A percentile compares a stretch with the other conserved stretches of the same genome.
Conservation (phyloP, 1,140 invertebrate genomes). For the Aphidius gifuensis region DNA sequence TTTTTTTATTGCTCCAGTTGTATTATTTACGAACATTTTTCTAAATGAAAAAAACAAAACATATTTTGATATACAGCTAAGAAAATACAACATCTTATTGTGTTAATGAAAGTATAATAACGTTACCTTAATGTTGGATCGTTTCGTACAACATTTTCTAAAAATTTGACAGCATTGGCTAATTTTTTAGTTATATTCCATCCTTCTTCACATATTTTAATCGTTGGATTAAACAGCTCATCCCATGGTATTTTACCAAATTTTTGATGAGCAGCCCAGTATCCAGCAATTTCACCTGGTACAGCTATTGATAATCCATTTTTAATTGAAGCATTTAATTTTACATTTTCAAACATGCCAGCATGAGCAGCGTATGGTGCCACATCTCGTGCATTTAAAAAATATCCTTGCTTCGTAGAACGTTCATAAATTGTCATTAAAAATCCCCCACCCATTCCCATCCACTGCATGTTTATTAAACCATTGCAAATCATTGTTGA, state of each 20-base stretch:
- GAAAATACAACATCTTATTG: background rate
- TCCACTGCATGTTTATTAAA: conserved; percentile 77
- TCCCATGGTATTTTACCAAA: conserved; percentile 84
- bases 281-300: conserved; percentile 88
- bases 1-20: conserved; percentile 58
- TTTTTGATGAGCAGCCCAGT: conserved; percentile 75
- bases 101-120: conserved; percentile 27
- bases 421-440: conserved; percentile 77
- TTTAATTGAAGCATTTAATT: conserved; percentile 45
- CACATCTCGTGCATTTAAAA: conserved; percentile 76
- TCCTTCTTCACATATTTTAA: conserved; percentile 68
- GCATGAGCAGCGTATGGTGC: conserved; percentile 67
- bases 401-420: conserved; percentile 60
- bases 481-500: conserved; percentile 83
- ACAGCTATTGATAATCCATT: conserved; percentile 79
- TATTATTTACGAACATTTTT: conserved; percentile 62
- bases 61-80: no score
- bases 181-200: conserved; percentile 59
- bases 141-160: conserved; percentile 55
- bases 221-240: conserved; percentile 72
- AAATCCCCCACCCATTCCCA: conserved; percentile 86
- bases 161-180: conserved; percentile 58
- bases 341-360: conserved; percentile 67
- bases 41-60: no score
- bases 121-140: conserved; percentile 64